Percentiles rank a stretch among this genome's conserved stretches.
These are phyloP conservation scores for Zhuqinia jingwanae DNA, from an alignment of 2,888 invertebrate species.

Conservation along the genomic window DNA sequence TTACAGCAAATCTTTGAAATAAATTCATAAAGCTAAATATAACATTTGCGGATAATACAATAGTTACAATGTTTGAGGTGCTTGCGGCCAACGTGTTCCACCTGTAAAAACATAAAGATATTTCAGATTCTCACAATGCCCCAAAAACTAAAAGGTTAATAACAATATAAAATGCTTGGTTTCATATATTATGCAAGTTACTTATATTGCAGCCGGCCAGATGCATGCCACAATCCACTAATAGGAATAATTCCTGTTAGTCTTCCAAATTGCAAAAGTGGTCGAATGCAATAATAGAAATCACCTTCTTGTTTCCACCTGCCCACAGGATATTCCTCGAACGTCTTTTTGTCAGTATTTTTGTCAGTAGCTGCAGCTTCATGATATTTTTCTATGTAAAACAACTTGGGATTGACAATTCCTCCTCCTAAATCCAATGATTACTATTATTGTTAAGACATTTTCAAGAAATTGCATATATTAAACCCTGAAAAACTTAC, in stretches of 20 bases:
- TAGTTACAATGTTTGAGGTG: background rate
- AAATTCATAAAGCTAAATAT: conserved; percentile 55
- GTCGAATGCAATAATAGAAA: conserved; percentile 52
- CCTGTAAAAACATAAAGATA: conserved; percentile 3
- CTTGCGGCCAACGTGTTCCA: conserved; percentile 58
- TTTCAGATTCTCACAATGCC: background rate
- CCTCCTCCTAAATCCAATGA: background rate
- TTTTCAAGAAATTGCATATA: background rate
- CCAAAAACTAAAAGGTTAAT: background rate
- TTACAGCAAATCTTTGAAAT: conserved; percentile 54
- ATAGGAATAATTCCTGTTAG: conserved; percentile 66
- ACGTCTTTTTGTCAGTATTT: background rate
- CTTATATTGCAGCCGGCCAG: conserved; percentile 16
- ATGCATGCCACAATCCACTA: conserved; percentile 32
- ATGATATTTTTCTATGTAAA: conserved; percentile 22
- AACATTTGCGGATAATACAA: conserved; percentile 40
- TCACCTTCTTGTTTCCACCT: conserved; percentile 1
- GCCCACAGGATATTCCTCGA: background rate
- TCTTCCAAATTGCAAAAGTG: conserved; percentile 60
- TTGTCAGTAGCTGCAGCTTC: no score
- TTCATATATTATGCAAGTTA: background rate
- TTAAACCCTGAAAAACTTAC: no score
- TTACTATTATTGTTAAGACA: no score
- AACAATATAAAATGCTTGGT: background rate
- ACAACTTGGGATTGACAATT: conserved; percentile 12